Evolutionary conservation across 2,888 invertebrate species (phyloP), one percentile per base, ranked within the genome.

Genomic region (Pterostichus niger): DNA sequence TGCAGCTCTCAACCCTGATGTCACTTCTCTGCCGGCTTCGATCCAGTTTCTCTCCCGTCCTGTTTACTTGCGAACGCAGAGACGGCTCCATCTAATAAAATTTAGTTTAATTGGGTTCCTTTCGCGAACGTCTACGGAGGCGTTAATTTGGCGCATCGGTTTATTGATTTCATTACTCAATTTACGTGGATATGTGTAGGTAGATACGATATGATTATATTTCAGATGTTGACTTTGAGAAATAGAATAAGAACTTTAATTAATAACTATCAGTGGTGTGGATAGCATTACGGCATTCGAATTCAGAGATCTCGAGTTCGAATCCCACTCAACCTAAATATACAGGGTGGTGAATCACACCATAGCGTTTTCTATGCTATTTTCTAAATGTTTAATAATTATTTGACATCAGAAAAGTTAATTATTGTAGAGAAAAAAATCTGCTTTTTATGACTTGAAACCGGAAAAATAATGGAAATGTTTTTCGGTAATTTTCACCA

Each of bases 101-200:
- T 71, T 71, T 44, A 71, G 17, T 44, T 17, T 71, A 71, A 71
- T 71, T 71, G 68, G 68, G 35, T 64, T 64, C 64, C 68, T 71
- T 71, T 71, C 13, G n/a, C 44, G 5, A 17, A 31, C 68, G 31
- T 24, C 13, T 44, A 44, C 56, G 17, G 11, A 15, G n/a, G 40
- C 10, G 68, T 44, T 71, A 40, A 71, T 71, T 71, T 71, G 13
- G 15, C 9, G 56, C 17, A 15, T 13, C 15, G 6, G 9, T 10
- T 17, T 56, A 56, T 56, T 56, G 17, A 13, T 17, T 56, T 9
- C 13, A 17, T 56, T 56, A 56, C 56, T 56, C 17, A 13, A 17
- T 56, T 56, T 52, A 13, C 11, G n/a, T n/a, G 10, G 52, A 44
- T 44, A 49, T 13, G 49, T 49, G 49, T 49, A 24, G 24, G 24